Percentiles rank a stretch among this genome's conserved stretches.
Conservation (phyloP, 1,140 invertebrate species). For the Oedothorax gibbosus region DNA sequence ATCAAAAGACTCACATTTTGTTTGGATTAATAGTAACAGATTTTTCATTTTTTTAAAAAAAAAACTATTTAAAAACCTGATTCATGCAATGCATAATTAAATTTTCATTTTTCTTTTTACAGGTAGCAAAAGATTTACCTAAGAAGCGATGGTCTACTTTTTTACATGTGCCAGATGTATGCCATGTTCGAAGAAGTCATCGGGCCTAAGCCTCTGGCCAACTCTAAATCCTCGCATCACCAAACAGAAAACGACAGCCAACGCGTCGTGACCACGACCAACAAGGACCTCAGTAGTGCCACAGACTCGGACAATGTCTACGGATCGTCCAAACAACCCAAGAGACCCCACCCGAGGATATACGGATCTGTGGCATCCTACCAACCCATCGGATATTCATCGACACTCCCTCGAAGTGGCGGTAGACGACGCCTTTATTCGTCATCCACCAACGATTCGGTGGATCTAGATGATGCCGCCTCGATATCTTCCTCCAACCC, state of each 20-base stretch:
- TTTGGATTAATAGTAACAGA: no score
- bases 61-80: no score
- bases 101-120: slow-evolving; percentile 31
- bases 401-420: slow-evolving; percentile 22
- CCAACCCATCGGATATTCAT: not conserved
- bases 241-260: slow-evolving; percentile 8
- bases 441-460: not conserved
- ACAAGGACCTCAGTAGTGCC: not conserved
- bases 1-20: no score
- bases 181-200: slow-evolving; percentile 67
- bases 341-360: not conserved
- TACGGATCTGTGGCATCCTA: slow-evolving; percentile 2
- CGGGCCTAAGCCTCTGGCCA: slow-evolving; percentile 53
- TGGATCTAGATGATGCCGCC: slow-evolving; percentile 10
- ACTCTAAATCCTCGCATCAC: not conserved
- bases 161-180: slow-evolving; percentile 69
- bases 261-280: not conserved
- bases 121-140: slow-evolving; percentile 65
- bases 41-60: no score
- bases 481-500: slow-evolving; percentile 63
- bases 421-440: slow-evolving; percentile 5
- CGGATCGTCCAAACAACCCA: not conserved
- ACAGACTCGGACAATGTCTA: slow-evolving; percentile 6
- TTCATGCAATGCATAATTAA: no score
- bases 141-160: slow-evolving; percentile 68